Evolutionary conservation across 2,797 vertebrate species (phyloP).

Genomic region (Notoglanidium macrostoma): DNA sequence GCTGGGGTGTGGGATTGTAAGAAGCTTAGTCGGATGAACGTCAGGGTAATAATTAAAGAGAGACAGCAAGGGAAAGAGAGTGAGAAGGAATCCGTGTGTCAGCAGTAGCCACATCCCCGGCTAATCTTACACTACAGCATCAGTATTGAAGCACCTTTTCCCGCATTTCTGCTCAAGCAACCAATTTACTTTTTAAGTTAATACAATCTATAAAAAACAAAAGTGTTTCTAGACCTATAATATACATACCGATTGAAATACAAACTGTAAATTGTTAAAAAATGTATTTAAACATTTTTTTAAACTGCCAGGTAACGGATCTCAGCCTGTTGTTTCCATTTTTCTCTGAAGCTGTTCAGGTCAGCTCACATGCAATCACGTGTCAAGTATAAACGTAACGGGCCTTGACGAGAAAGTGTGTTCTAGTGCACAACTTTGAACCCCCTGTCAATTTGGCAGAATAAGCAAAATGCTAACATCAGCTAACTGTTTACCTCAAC

Average conservation of each 20-base stretch:
- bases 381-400: background rate
- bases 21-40: constrained; percentile 42
- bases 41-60: constrained; percentile 41
- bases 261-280: background rate
- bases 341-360: background rate
- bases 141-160: background rate
- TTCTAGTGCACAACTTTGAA: background rate
- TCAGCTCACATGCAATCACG: background rate
- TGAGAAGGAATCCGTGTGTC: constrained; percentile 32
- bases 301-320: background rate
- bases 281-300: background rate
- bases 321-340: background rate
- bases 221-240: background rate
- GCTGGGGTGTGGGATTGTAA: constrained; percentile 13
- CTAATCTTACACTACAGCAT: constrained; percentile 1
- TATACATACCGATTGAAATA: background rate
- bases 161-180: background rate
- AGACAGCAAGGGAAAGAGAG: background rate
- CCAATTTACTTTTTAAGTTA: background rate
- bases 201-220: background rate
- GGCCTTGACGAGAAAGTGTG: background rate
- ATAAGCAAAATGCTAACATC: background rate
- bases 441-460: background rate
- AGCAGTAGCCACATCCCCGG: constrained; percentile 24
- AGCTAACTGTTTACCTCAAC: background rate